phyloP scores from a whole-genome alignment of 2,113 vertebrate genomes.

The Ciconia stormi region DNA sequence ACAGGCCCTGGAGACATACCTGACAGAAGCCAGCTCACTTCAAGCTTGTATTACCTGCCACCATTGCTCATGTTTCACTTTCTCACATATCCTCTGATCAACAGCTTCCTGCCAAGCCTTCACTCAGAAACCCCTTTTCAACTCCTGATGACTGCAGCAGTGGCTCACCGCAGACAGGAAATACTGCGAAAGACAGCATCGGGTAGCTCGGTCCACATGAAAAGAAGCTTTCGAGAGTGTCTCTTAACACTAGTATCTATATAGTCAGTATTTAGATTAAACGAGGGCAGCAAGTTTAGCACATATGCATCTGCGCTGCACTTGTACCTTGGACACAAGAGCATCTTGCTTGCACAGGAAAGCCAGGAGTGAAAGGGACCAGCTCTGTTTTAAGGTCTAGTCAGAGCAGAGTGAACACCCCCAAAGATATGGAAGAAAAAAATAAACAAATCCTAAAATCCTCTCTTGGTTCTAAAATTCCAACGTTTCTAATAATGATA shows the following conservation, averaged over 20 bases:
- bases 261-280: not conserved
- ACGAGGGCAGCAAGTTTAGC: not conserved
- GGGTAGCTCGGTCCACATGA: not conserved
- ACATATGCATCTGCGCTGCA: not conserved
- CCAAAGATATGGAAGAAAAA: not conserved
- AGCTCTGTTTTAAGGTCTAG: not conserved
- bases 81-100: not conserved
- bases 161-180: not conserved
- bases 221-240: not conserved
- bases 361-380: not conserved
- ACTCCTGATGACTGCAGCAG: not conserved
- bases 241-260: not conserved
- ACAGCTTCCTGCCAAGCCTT: not conserved
- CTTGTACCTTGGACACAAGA: not conserved
- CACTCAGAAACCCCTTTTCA: not conserved
- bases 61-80: rapidly evolving
- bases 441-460: not conserved
- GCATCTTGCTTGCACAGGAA: not conserved
- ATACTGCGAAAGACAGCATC: rapidly evolving
- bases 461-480: not conserved
- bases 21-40: not conserved
- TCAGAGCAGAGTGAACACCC: not conserved
- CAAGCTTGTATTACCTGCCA: not conserved
- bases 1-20: not conserved
- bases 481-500: not conserved